Evolutionary conservation across 1,140 invertebrate genomes (phyloP), one percentile per base, ranked within the genome.

Genomic region (Drosophila sucinea): DNA sequence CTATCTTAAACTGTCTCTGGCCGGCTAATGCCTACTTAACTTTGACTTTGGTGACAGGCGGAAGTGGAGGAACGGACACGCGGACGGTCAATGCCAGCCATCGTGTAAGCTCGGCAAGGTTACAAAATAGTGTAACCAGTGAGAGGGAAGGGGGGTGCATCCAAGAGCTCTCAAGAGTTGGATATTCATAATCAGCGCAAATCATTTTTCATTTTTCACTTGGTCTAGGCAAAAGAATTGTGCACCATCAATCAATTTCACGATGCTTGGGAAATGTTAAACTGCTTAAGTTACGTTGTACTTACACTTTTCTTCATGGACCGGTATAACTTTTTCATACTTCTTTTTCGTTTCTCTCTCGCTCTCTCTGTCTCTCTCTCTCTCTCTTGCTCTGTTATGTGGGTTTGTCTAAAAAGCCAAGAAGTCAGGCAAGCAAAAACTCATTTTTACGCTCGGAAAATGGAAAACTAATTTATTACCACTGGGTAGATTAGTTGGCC

Each of bases 191-290:
- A 84, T 80, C 70, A 72, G 65, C 74, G 61, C 70, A 76, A 79
- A 82, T 86, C 81, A 84, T 84, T 84, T 84, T 84, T 84, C 82
- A 86, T 86, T 79, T 86, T 86, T 83, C 77, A 72, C 66, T 73
- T 79, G 70, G 60, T 68, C 67, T 70, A 69, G 63, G 63, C 61
- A 38, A 68, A 44, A 60, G 73, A 77, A 60, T 67, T 65, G 71
- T 64, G 75, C 62, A 70, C 79, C 83, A 87, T 87, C 83, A 87
- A 87, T 87, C 83, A 87, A 87, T 87, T 86, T 86, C 83, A 83
- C 87, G 83, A 80, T 87, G 76, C 83, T 87, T 86, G 87, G 83
- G 77, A 87, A 80, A 82, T 87, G 83, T 87, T 87, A 87, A 87
- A 87, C 83, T 86, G 79, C 79, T 87, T 87, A 83, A 87, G 69